Evolutionary conservation across 35 echinoderm and acorn worm species (phyloP).

Genomic region (Strongylocentrotus purpuratus): DNA sequence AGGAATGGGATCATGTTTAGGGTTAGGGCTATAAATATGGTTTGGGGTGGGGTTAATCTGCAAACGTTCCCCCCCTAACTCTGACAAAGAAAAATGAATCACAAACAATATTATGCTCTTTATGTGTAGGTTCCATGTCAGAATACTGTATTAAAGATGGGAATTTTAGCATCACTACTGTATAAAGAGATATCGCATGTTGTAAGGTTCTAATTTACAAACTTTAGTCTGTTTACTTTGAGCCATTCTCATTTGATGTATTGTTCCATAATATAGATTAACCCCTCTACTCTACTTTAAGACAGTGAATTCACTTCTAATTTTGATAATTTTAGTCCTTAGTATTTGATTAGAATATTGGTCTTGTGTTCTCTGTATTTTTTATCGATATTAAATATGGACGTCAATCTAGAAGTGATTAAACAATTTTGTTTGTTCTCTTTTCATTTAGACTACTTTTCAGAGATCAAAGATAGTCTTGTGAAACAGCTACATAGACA

Average conservation of each 20-base stretch:
- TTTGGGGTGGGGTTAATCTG: no score
- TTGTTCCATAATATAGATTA: neutral
- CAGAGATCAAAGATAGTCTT: conserved; percentile 27
- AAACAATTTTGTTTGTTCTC: neutral
- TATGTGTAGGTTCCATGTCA: no score
- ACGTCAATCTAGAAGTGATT: neutral
- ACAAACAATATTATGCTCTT: no score
- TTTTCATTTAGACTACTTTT: neutral
- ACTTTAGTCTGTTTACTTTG: neutral
- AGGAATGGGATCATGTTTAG: no score
- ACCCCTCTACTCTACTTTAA: neutral
- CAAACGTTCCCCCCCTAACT: no score
- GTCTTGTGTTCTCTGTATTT: neutral
- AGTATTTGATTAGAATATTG: neutral
- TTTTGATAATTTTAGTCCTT: neutral
- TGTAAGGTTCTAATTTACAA: no score
- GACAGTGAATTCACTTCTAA: no score
- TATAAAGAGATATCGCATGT: no score
- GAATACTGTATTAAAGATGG: no score
- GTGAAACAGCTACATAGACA: neutral
- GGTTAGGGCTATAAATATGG: no score
- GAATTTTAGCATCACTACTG: no score
- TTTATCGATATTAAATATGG: neutral
- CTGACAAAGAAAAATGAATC: no score
- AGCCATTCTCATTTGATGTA: neutral